phyloP scores from a whole-genome alignment of 2,888 invertebrate genomes.

The Cataglyphis altisquamis region DNA sequence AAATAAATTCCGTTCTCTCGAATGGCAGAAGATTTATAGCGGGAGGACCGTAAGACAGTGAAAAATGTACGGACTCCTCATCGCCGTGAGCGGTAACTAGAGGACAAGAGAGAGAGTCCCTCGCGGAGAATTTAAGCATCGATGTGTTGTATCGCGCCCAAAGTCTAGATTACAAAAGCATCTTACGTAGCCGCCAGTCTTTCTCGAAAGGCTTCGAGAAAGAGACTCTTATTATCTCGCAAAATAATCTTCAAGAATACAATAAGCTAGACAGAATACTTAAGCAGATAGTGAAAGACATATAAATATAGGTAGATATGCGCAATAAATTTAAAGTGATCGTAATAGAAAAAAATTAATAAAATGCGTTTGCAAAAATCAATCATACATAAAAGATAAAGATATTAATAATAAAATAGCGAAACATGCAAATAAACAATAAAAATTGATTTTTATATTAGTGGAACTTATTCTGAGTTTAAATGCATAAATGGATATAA shows the following conservation, averaged over 20 bases:
- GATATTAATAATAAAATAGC: background rate
- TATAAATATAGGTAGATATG: background rate
- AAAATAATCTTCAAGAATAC: slow-evolving; percentile 15
- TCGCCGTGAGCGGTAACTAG: slow-evolving; percentile 53
- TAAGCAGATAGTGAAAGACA: background rate
- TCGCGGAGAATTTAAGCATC: slow-evolving; percentile 47
- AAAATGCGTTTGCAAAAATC: background rate
- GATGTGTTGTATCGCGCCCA: slow-evolving; percentile 44
- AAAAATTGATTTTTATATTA: background rate
- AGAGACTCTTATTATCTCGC: slow-evolving; percentile 16
- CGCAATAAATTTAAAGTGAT: background rate
- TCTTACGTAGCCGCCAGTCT: slow-evolving; percentile 19
- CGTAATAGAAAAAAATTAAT: background rate
- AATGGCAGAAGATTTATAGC: slow-evolving; percentile 47
- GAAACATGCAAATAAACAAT: background rate
- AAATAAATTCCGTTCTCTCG: slow-evolving; percentile 45
- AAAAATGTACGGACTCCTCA: slow-evolving; percentile 55
- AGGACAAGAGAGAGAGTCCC: slow-evolving; percentile 28
- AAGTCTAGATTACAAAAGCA: slow-evolving; percentile 46
- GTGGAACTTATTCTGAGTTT: background rate
- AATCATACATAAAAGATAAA: background rate
- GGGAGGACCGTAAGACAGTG: slow-evolving; percentile 54
- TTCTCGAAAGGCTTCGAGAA: slow-evolving; percentile 12
- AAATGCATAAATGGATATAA: background rate
- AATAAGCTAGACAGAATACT: background rate